Evolutionary conservation across 2,888 invertebrate species (phyloP), one percentile per base, ranked within the genome.

Genomic region (Julus scandinavius): DNA sequence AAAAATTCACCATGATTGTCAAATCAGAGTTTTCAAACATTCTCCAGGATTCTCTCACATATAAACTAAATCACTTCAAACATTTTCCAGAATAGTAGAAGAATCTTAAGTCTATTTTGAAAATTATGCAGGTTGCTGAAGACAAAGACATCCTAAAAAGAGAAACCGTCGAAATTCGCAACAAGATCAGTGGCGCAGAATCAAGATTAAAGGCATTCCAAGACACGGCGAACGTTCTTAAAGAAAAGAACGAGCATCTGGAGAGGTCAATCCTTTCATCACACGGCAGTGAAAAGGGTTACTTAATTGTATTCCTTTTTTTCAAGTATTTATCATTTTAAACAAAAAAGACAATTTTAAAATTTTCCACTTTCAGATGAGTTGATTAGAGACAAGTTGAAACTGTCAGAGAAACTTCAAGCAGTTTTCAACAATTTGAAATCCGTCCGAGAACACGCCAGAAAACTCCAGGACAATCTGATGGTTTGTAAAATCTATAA

Each of bases 111-210:
- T 29, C 29, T 29, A 29, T 29, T 29, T 29, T 29, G 29, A 29
- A 29, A 29, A 29, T 29, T 29, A 29, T 41, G 20, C 17, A 86
- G 86, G 49, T 86, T 38, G 86, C 86, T 45, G 86, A 86, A 17
- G 86, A 86, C n/a, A 86, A 86, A 86, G 86, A 86, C 13, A 50
- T 3, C n/a, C n/a, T 86, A 45, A 86, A 86, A 50, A 40, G 20
- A 29, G 50, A 86, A 45, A 86, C 41, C 29, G n/a, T n/a, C 13
- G 86, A 86, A 13, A 86, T 86, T 38, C 45, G 45, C 9, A 50
- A 86, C 49, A 86, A 45, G 45, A 40, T 86, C 9, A 9, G 45
- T 11, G n/a, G 15, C 15, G 86, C 86, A 17, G 50, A 86, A 86
- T 45, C 38, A 45, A 29, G 45, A 15, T 17, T 86, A 13, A 20